Conservation (phyloP, 2,797 vertebrate species). For the Xenopus petersii region DNA sequence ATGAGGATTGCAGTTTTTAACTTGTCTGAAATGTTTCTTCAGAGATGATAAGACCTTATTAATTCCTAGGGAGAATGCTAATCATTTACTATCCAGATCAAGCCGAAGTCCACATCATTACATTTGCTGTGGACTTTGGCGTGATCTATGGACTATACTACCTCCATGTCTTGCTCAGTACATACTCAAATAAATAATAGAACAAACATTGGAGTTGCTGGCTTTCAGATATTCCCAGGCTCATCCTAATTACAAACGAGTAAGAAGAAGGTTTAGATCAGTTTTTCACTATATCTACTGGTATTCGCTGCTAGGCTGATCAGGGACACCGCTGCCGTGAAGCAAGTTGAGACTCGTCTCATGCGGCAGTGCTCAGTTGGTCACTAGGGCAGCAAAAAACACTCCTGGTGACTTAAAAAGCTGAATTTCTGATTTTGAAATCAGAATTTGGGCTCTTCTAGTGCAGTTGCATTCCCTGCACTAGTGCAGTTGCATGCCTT, state of each 20-base stretch:
- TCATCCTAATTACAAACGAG: conserved; percentile 82
- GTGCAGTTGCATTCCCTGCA: no score
- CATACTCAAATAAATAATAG: conserved; percentile 80
- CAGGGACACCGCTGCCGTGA: no score
- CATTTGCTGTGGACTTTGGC: conserved; percentile 83
- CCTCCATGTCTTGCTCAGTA: conserved; percentile 75
- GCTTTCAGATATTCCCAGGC: conserved; percentile 81
- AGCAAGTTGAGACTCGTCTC: no score
- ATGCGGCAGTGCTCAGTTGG: no score
- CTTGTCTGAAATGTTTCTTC: no score
- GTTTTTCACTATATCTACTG: conserved; percentile 71
- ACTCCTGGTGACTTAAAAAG: no score
- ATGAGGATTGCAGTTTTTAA: no score
- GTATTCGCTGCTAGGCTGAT: conserved; percentile 58
- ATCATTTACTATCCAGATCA: conserved; percentile 96
- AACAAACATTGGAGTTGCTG: conserved; percentile 78
- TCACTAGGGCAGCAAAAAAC: no score
- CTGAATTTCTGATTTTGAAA: no score
- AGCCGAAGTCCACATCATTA: conserved; percentile 72
- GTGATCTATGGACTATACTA: conserved; percentile 84
- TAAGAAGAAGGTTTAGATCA: conserved; percentile 31
- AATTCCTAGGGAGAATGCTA: conserved; percentile 86
- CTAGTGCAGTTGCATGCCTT: no score
- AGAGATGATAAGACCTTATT: neutral
- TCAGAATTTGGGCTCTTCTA: no score